phyloP scores from a whole-genome alignment of 1,140 invertebrate species.

The Whitmania pigra region DNA sequence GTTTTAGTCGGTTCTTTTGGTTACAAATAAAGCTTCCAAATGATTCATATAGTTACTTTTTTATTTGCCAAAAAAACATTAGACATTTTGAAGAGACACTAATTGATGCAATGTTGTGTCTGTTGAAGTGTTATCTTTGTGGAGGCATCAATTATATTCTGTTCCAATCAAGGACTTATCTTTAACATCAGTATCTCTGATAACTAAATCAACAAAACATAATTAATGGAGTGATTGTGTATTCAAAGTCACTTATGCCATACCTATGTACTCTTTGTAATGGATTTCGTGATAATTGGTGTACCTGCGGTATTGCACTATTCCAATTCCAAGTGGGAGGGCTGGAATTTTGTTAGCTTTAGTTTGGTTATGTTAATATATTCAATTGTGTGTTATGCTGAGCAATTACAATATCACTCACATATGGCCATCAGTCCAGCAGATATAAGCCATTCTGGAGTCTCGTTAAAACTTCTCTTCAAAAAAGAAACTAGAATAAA shows the following conservation, averaged over 20 bases:
- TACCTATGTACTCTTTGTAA: not conserved
- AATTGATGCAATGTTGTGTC: not conserved
- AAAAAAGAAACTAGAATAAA: not conserved
- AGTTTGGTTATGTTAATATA: not conserved
- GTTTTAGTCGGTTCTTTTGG: no score
- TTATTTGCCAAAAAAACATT: no score
- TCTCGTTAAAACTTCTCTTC: not conserved
- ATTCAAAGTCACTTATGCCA: not conserved
- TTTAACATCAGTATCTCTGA: conserved; percentile 6
- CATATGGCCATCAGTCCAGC: not conserved
- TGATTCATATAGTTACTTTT: no score
- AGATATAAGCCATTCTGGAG: not conserved
- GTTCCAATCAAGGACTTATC: not conserved
- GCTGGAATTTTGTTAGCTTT: not conserved
- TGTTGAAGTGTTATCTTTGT: not conserved
- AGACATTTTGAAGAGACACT: not conserved
- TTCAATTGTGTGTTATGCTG: not conserved
- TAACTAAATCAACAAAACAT: not conserved
- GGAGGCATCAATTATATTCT: not conserved
- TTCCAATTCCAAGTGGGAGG: not conserved
- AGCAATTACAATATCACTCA: not conserved
- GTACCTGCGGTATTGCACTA: not conserved
- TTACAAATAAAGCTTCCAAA: no score
- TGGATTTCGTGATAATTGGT: not conserved
- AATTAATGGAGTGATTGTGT: not conserved